Percentiles rank a stretch among this genome's conserved stretches.
Evolutionary conservation across 2,888 invertebrate species (phyloP).

Genomic region (Incurvaria masculella): DNA sequence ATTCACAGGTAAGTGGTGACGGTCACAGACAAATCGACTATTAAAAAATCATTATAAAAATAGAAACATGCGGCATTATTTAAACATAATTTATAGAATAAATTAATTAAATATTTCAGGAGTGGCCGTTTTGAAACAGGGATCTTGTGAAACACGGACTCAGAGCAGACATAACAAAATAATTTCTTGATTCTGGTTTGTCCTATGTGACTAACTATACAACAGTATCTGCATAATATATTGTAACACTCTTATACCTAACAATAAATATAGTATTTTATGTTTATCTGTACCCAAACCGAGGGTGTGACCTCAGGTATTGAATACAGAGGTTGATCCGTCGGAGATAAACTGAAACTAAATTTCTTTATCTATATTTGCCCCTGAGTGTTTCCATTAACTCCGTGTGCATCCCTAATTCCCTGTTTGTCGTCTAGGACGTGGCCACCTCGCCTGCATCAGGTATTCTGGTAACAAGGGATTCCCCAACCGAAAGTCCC

Average conservation of each 20-base stretch:
- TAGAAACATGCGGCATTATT: too few species aligned
- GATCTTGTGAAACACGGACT: neutral
- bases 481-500: conserved; percentile 71
- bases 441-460: conserved; percentile 80
- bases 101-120: too few species aligned
- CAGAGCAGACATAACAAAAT: neutral
- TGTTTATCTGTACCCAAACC: too few species aligned
- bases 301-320: too few species aligned
- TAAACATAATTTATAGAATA: too few species aligned
- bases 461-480: conserved; percentile 80
- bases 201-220: neutral
- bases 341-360: too few species aligned
- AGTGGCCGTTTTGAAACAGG: too few species aligned
- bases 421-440: conserved; percentile 56
- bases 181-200: neutral
- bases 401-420: conserved; percentile 13
- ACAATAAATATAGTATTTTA: too few species aligned
- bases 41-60: too few species aligned
- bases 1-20: conserved; percentile 59
- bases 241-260: neutral
- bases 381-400: neutral
- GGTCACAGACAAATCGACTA: conserved; percentile 3
- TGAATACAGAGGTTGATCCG: neutral
- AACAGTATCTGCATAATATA: too few species aligned
- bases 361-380: neutral